Evolutionary conservation across 2,888 invertebrate species (phyloP).

Genomic region (Sinelater perroti): DNA sequence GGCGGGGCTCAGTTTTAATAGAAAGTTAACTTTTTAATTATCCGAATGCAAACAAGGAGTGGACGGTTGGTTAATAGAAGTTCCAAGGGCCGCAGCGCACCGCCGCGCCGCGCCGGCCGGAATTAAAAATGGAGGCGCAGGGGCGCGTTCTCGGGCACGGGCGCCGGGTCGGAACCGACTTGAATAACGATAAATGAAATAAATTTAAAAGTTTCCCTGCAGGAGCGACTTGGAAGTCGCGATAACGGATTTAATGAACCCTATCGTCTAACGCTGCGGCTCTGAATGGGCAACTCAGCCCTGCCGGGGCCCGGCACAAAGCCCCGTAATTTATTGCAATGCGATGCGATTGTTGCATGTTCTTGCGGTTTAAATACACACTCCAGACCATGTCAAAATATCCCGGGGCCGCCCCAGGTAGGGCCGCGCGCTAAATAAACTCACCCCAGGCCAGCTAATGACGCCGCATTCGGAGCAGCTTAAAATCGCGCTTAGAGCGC

Average conservation of each 20-base stretch:
- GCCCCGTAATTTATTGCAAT: constrained; percentile 56
- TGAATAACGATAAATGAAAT: constrained; percentile 60
- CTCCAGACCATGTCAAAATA: constrained; percentile 38
- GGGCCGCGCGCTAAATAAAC: constrained; percentile 30
- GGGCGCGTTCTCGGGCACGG: constrained; percentile 36
- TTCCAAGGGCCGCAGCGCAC: constrained; percentile 26
- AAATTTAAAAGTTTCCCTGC: constrained; percentile 61
- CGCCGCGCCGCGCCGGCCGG: constrained; percentile 22
- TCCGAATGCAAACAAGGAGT: constrained; percentile 17
- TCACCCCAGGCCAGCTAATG: constrained; percentile 31
- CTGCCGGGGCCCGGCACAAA: constrained; percentile 52
- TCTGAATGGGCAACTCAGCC: constrained; percentile 50
- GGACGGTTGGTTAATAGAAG: constrained; percentile 25
- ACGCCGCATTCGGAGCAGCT: constrained; percentile 29
- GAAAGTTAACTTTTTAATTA: constrained; percentile 20
- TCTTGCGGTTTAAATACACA: constrained; percentile 49
- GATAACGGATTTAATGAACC: constrained; percentile 62
- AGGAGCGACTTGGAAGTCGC: constrained; percentile 56
- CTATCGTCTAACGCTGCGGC: constrained; percentile 55
- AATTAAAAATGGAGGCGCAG: constrained; percentile 36
- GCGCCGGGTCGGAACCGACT: constrained; percentile 37
- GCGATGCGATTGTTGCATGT: constrained; percentile 59
- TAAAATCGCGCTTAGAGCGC: constrained; percentile 24
- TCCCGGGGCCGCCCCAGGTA: constrained; percentile 33
- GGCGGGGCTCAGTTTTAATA: no score